These are phyloP conservation scores for Mesocricetus auratus DNA, from an alignment of 2,113 vertebrate species.

Conservation along the genomic window DNA sequence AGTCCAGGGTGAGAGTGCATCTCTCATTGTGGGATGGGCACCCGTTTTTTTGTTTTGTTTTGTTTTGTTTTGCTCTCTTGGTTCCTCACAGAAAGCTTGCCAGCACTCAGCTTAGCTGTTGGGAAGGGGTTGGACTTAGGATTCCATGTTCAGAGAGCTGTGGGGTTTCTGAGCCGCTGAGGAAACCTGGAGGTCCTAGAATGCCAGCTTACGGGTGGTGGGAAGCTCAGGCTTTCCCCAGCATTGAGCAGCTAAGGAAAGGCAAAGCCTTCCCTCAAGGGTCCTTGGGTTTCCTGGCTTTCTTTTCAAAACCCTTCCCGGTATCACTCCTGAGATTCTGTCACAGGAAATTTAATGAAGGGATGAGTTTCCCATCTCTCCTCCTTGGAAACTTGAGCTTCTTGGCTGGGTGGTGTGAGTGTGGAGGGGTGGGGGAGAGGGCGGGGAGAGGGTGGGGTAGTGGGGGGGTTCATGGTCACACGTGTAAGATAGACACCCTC, in stretches of 20 bases:
- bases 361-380: neutral
- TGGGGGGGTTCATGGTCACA: neutral
- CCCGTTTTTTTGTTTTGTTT: too few species aligned
- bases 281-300: constrained; percentile 53
- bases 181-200: constrained; percentile 23
- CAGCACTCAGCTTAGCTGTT: constrained; percentile 14
- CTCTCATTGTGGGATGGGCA: too few species aligned
- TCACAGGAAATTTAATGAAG: constrained; percentile 40
- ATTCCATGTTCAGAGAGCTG: constrained; percentile 22
- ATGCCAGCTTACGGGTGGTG: neutral
- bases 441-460: neutral
- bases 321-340: constrained; percentile 30
- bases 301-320: constrained; percentile 2
- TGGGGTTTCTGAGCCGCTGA: constrained; percentile 41
- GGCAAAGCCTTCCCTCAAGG: neutral
- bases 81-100: neutral
- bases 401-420: neutral
- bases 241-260: neutral
- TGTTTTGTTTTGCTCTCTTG: too few species aligned
- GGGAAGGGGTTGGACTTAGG: constrained; percentile 10
- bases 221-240: constrained; percentile 41
- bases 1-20: too few species aligned
- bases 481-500: neutral
- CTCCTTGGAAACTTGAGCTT: constrained; percentile 43
- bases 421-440: neutral